These are phyloP conservation scores for Eristalinus aeneus DNA, from an alignment of 2,888 invertebrate species.

Conservation along the genomic window DNA sequence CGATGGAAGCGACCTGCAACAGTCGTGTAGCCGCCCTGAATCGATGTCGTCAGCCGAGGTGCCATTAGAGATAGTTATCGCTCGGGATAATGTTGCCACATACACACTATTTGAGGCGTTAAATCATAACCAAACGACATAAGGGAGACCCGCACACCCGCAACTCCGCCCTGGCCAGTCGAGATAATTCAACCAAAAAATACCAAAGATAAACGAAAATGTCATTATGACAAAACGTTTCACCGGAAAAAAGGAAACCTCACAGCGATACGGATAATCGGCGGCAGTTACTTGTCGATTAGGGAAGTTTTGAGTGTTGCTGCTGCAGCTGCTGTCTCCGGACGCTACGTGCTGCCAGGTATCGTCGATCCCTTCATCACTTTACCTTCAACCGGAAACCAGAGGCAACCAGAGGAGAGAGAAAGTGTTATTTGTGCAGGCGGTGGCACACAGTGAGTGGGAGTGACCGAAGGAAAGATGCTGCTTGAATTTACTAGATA, in stretches of 20 bases:
- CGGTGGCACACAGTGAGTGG: conserved; percentile 30
- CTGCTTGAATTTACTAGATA: conserved; percentile 64
- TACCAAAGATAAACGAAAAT: conserved; percentile 40
- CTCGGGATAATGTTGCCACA: conserved; percentile 22
- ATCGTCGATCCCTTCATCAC: not conserved
- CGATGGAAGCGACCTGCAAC: conserved; percentile 28
- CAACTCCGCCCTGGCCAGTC: not conserved
- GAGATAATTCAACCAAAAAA: conserved; percentile 12
- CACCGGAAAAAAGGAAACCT: conserved; percentile 1
- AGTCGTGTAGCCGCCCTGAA: conserved; percentile 29
- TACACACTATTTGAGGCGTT: not conserved
- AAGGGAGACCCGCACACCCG: not conserved
- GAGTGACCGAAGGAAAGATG: conserved; percentile 42
- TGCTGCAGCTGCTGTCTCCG: not conserved
- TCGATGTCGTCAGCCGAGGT: conserved; percentile 50
- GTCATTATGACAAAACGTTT: conserved; percentile 60
- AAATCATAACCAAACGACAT: conserved; percentile 32
- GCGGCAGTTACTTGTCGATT: conserved; percentile 38
- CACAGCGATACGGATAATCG: conserved; percentile 26
- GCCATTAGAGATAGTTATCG: conserved; percentile 36
- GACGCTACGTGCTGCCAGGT: not conserved
- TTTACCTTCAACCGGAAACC: conserved; percentile 6
- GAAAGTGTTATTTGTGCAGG: conserved; percentile 4
- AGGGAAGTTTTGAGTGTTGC: not conserved
- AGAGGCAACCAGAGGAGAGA: not conserved